Evolutionary conservation across 1,140 invertebrate genomes (phyloP), one percentile per base, ranked within the genome.

Genomic region (Macrotrachela quadricornifera): DNA sequence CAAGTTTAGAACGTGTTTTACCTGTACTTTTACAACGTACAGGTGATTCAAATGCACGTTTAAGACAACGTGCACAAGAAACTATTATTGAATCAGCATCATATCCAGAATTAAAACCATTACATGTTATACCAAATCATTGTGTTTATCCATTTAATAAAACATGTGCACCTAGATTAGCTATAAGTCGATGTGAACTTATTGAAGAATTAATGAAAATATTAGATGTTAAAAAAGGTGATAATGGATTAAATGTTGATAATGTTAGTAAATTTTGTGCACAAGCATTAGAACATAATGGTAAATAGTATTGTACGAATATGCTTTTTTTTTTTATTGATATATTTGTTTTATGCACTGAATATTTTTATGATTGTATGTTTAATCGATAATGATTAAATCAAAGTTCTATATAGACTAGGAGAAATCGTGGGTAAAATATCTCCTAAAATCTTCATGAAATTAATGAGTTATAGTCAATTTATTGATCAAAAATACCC

Each of bases 61-160:
- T 85, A 49, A 80, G 88, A 64, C 85, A 85, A 55, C 80, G 85
- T 61, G 84, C 85, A 0, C 81, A 85, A 51, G 81, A 83, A 60
- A 86, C 83, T 10, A 80, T 88, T 42, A 69, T 86, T 10, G 83
- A 82, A 57, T 80, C 87, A 65, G 61, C 83, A 79, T 16, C 79
- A 79, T 61, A 82, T 78, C 62, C 79, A 77, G 51, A 80, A 79
- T 62, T 82, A 81, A 57, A 68, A 64, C 61, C 64, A 1, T 63
- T 65, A 13, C 62, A 68, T 48, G 57, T 60, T 46, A 63, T 70
- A n/a, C 62, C 63, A 17, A 61, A 63, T 57, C 65, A 69, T 53
- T 63, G 62, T 60, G 60, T 68, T 10, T 65, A 84, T 56, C 81
- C 83, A 0, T 78, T 91, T 37, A 82, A 81, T 49, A 80, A 79